Evolutionary conservation across 2,113 vertebrate species (phyloP).

Genomic region (Antechinus stuartii): DNA sequence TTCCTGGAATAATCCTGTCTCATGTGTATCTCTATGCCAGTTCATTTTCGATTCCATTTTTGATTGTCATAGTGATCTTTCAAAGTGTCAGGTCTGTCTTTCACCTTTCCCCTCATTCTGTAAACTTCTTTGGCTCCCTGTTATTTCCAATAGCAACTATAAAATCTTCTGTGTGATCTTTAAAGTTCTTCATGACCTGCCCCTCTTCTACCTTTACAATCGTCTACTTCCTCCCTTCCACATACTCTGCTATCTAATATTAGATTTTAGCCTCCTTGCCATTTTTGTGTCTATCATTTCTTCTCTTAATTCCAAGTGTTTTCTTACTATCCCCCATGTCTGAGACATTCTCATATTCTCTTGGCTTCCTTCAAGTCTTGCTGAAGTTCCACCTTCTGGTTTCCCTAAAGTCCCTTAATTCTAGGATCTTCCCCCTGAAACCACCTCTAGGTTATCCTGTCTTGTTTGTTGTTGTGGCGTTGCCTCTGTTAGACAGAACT

Average conservation of each 20-base stretch:
- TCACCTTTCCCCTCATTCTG: not conserved
- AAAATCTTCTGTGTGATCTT: not conserved
- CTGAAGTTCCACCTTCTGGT: not conserved
- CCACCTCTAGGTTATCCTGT: not conserved
- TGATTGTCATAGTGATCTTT: not conserved
- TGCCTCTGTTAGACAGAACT: not conserved
- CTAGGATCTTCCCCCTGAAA: not conserved
- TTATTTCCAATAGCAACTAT: not conserved
- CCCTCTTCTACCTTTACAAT: not conserved
- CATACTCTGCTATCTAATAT: not conserved
- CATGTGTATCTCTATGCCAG: not conserved
- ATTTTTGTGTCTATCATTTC: not conserved
- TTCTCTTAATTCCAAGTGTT: not conserved
- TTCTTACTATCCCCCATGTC: not conserved
- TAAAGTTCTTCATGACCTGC: not conserved
- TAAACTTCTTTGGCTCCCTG: not conserved
- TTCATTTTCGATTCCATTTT: not conserved
- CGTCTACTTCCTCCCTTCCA: not conserved
- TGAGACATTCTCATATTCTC: not conserved
- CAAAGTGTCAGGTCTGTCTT: not conserved
- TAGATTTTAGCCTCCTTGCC: not conserved
- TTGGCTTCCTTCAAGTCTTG: not conserved
- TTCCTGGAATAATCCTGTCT: not conserved
- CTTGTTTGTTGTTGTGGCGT: not conserved
- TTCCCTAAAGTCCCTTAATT: not conserved